Evolutionary conservation across 2,113 vertebrate genomes (phyloP), one percentile per base, ranked within the genome.

Genomic region (Bufo bufo): DNA sequence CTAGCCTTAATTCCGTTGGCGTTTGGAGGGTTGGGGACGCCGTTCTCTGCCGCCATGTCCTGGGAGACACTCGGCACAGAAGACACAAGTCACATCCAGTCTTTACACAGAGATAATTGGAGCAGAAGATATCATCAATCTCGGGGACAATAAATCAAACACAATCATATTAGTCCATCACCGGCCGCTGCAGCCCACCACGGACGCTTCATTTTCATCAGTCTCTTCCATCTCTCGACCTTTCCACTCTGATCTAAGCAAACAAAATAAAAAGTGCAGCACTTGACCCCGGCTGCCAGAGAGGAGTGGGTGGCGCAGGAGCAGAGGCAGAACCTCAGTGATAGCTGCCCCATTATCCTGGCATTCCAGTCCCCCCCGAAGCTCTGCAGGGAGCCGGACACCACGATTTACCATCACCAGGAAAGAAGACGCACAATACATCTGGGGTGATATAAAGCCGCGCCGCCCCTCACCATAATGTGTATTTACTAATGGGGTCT

Each of bases 131-230:
- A 83, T 61, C 79, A 83, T 77, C 87, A 77, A 88, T 88, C 87
- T 88, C 80, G 1, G 4, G 77, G 87, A 88, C 80, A 65, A 88
- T 83, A 88, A 88, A 88, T 88, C 80, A 88, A 83, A 88, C 69
- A 77, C 61, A 88, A 88, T 88, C 69, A 87, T 87, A 83, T 87
- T 82, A 87, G 86, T 87, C 79, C 79, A 87, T 87, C 83, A 83
- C 52, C 52, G 52, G 52, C 52, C 52, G 52, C 52, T 5, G 52
- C 52, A 33, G 33, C 33, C 5, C 52, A 52, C 52, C 52, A 5
- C 52, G 52, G 52, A 9, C 56, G 43, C 69, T 83, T 77, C 78
- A 77, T 83, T 88, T 75, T 77, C 79, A 88, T 88, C 82, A 82
- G 23, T 56, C 59, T 66, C 58, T 71, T 61, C 86, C 56, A 88